A percentile compares a stretch with the other conserved stretches of the same genome.
phyloP scores from a whole-genome alignment of 2,113 vertebrate genomes.

The Rhabdornis inornatus region DNA sequence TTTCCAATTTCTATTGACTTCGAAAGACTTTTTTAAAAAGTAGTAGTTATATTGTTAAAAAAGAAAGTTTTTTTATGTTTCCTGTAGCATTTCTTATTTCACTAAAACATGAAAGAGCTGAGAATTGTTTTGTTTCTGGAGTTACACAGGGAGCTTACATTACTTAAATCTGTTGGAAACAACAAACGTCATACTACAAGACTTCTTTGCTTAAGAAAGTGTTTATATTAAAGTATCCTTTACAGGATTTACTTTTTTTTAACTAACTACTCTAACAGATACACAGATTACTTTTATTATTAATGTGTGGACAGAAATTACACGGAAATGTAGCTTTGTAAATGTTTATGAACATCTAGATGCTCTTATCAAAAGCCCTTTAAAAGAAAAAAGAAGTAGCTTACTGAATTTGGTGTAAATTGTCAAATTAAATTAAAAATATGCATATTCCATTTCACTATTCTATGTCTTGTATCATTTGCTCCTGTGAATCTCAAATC shows the following conservation, averaged over 20 bases:
- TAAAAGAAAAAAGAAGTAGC: neutral
- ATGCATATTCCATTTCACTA: neutral
- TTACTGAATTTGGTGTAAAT: neutral
- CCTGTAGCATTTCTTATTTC: neutral
- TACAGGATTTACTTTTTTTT: neutral
- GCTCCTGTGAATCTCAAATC: neutral
- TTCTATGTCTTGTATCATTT: neutral
- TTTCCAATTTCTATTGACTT: neutral
- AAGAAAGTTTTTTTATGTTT: neutral
- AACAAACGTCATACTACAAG: accelerated
- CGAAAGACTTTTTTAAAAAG: neutral
- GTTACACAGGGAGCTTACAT: neutral
- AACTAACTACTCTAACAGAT: neutral
- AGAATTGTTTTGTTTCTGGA: neutral
- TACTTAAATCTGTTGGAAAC: neutral
- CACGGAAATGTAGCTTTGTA: neutral
- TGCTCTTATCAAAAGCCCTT: neutral
- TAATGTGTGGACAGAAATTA: neutral
- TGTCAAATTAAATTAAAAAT: neutral
- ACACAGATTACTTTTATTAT: neutral
- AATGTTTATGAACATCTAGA: neutral
- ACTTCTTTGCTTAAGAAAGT: neutral
- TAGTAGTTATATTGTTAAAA: neutral
- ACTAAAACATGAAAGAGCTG: neutral
- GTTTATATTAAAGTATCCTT: neutral